Percentiles rank a stretch among this genome's conserved stretches.
Conservation (phyloP, 1,140 invertebrate species). For the Akabosia matsudoensis region DNA sequence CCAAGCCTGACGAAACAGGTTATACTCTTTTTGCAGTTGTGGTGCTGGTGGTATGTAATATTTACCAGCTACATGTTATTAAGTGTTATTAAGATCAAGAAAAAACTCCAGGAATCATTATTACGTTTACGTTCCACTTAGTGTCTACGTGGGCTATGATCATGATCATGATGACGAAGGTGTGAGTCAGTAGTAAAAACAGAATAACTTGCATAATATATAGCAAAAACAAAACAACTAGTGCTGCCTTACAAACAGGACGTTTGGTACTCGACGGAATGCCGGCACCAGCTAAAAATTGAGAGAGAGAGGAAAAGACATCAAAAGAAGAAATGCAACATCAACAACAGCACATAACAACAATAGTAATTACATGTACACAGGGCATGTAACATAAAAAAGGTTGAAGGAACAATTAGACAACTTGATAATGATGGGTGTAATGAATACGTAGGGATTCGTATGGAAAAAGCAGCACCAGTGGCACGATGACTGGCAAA, state of each 20-base stretch:
- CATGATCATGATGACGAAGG: not conserved
- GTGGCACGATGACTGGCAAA: constrained; percentile 3
- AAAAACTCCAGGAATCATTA: not conserved
- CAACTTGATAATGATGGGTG: not conserved
- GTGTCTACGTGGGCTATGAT: not conserved
- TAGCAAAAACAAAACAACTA: not conserved
- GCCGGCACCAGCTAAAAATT: constrained; percentile 4
- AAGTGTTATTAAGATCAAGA: constrained; percentile 10
- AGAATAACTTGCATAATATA: not conserved
- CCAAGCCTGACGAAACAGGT: constrained; percentile 14
- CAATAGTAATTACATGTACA: constrained; percentile 20
- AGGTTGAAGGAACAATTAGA: constrained; percentile 18
- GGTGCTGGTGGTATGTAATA: not conserved
- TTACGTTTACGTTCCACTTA: constrained; percentile 3
- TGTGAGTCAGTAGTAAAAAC: not conserved
- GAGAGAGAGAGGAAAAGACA: not conserved
- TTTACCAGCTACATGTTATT: constrained; percentile 17
- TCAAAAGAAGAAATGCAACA: not conserved
- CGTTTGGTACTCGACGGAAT: constrained; percentile 4
- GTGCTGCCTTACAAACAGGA: too few species aligned
- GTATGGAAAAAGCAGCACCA: too few species aligned
- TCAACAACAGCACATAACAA: not conserved
- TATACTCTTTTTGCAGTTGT: not conserved
- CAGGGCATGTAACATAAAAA: constrained; percentile 19
- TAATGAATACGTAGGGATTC: not conserved